Evolutionary conservation across 2,113 vertebrate genomes (phyloP), one percentile per base, ranked within the genome.

Genomic region (Etheostoma cragini): DNA sequence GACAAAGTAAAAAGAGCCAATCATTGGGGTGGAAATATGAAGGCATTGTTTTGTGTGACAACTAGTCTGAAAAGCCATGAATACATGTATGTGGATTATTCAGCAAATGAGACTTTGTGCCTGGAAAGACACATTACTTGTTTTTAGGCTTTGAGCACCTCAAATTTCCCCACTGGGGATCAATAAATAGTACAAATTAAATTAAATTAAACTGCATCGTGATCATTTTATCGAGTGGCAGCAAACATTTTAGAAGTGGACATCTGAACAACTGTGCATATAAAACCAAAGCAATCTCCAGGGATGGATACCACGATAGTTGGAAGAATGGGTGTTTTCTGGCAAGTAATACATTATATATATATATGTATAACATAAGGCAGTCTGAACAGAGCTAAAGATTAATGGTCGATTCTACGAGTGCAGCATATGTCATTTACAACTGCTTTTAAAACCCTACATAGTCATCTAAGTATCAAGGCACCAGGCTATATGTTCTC

Each of bases 381-480:
- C 1, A 3, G 19, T 21, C n/a, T 52, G 13, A 53, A 12, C 12
- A 30, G 57, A 61, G 17, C 47, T 65, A 17, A 22, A 53, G 53
- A 72, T 66, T 45, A 52, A 56, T 58, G 19, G 11, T 1, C 42
- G 1, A 71, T 71, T 53, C 35, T 50, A 50, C 0, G 19, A 72
- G 7, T 61, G 46, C n/a, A 66, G 12, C 54, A 26, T 30, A 7
- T 24, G 47, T 53, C 30, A 38, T 71, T 74, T 26, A 47, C 42
- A 68, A n/a, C 50, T 63, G 42, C 57, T 70, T 82, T 75, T 56
- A 33, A 71, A 79, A 1, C 8, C 24, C 10, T 22, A 17, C 12
- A 52, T n/a, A 22, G 56, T 56, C 26, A 50, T 67, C 54, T 26
- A 57, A 76, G 35, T 22, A 54, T n/a, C 68, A 19, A 45, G 62